These are phyloP conservation scores for Coelopa pilipes DNA, from an alignment of 2,888 invertebrate genomes.

Conservation along the genomic window DNA sequence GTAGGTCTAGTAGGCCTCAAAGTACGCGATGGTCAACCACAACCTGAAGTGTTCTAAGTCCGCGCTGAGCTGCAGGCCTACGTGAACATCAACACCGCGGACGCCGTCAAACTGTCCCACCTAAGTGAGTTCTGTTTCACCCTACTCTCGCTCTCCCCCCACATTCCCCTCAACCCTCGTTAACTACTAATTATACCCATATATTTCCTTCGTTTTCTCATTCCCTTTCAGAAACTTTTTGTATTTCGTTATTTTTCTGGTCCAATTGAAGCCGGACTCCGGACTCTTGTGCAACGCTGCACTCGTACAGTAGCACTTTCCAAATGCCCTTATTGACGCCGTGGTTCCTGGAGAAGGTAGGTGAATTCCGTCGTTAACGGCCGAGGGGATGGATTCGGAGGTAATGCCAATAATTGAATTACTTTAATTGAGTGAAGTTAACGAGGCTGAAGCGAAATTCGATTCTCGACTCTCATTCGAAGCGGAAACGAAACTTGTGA, in stretches of 20 bases:
- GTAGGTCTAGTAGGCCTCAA: slow-evolving; percentile 92
- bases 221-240: too few species aligned
- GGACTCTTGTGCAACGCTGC: slow-evolving; percentile 91
- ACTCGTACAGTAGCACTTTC: slow-evolving; percentile 94
- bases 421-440: too few species aligned
- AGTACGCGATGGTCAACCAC: slow-evolving; percentile 86
- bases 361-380: slow-evolving; percentile 44
- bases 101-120: slow-evolving; percentile 90
- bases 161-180: not conserved
- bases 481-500: too few species aligned
- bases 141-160: not conserved
- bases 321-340: slow-evolving; percentile 95
- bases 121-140: slow-evolving; percentile 76
- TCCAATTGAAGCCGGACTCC: slow-evolving; percentile 83
- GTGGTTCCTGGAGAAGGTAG: slow-evolving; percentile 93
- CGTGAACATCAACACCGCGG: slow-evolving; percentile 91
- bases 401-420: too few species aligned
- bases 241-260: too few species aligned
- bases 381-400: too few species aligned
- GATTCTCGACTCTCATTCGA: too few species aligned
- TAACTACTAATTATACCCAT: not conserved
- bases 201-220: not conserved
- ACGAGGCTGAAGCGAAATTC: too few species aligned
- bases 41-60: slow-evolving; percentile 83
- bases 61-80: slow-evolving; percentile 88